Evolutionary conservation across 2,113 vertebrate species (phyloP).

Genomic region (Hippocampus barbouri): DNA sequence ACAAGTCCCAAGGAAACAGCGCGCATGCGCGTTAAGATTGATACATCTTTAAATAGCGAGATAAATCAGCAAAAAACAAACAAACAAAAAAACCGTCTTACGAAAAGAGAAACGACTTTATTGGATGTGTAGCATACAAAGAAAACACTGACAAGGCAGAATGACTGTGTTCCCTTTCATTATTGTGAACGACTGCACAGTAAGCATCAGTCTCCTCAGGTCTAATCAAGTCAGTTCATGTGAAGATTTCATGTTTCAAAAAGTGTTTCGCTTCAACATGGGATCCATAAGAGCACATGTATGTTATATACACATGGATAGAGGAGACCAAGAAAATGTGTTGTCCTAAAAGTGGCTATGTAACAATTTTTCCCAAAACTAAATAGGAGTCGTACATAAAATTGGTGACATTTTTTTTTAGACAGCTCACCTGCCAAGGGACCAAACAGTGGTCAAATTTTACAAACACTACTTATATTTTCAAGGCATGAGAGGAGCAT

Average conservation of each 20-base stretch:
- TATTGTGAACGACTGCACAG: constrained; percentile 59
- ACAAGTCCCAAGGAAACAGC: neutral
- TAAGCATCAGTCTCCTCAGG: constrained; percentile 63
- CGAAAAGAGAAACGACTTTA: constrained; percentile 70
- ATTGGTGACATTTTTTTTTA: constrained; percentile 33
- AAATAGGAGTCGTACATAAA: constrained; percentile 41
- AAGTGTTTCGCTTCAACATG: constrained; percentile 53
- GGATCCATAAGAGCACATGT: constrained; percentile 58
- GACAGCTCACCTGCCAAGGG: constrained; percentile 23
- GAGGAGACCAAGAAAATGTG: constrained; percentile 32
- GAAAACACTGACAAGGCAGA: constrained; percentile 77
- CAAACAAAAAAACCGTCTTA: neutral
- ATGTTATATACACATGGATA: constrained; percentile 38
- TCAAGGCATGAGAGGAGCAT: neutral
- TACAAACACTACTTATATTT: constrained; percentile 31
- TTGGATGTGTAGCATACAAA: constrained; percentile 78
- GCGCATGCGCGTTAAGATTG: neutral
- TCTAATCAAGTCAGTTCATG: neutral
- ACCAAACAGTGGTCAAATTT: constrained; percentile 27
- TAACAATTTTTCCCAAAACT: constrained; percentile 34
- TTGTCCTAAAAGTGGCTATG: constrained; percentile 25
- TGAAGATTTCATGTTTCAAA: constrained; percentile 51
- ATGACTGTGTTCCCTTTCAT: constrained; percentile 70
- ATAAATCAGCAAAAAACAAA: neutral
- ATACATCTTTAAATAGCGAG: neutral